Conservation (phyloP, 2,797 vertebrate species). For the Microctenopoma steveboyesi region DNA sequence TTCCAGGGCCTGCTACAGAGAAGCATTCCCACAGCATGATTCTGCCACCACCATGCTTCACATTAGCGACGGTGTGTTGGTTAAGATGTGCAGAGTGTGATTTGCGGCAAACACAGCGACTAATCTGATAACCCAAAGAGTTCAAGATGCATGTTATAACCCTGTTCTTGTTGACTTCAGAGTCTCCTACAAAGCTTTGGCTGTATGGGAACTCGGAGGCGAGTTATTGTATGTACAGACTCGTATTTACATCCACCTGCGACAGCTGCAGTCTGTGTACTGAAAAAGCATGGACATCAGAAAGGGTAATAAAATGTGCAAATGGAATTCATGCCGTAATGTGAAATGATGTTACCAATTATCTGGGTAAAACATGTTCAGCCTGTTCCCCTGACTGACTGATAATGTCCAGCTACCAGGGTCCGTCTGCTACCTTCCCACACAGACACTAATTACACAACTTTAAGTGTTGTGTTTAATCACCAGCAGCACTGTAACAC, state of each 20-base stretch:
- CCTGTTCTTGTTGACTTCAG: no score
- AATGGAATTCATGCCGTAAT: background rate
- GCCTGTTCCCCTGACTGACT: background rate
- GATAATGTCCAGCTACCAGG: background rate
- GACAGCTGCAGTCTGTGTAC: background rate
- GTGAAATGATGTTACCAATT: background rate
- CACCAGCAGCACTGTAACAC: background rate
- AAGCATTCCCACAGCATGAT: no score
- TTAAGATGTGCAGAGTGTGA: no score
- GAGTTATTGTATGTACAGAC: no score
- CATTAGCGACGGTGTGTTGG: no score
- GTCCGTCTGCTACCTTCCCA: background rate
- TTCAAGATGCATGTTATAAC: no score
- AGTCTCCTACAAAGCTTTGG: no score
- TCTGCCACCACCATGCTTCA: no score
- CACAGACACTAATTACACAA: background rate
- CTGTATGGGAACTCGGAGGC: no score
- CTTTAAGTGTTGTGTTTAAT: background rate
- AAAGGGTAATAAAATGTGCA: background rate
- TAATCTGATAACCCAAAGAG: no score
- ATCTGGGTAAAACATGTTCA: background rate
- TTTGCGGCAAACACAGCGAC: no score
- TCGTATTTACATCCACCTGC: background rate
- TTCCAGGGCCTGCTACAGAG: no score
- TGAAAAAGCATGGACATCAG: background rate